A percentile compares a stretch with the other conserved stretches of the same genome.
Conservation (phyloP, 2,113 vertebrate genomes). For the Oenanthe melanoleuca region DNA sequence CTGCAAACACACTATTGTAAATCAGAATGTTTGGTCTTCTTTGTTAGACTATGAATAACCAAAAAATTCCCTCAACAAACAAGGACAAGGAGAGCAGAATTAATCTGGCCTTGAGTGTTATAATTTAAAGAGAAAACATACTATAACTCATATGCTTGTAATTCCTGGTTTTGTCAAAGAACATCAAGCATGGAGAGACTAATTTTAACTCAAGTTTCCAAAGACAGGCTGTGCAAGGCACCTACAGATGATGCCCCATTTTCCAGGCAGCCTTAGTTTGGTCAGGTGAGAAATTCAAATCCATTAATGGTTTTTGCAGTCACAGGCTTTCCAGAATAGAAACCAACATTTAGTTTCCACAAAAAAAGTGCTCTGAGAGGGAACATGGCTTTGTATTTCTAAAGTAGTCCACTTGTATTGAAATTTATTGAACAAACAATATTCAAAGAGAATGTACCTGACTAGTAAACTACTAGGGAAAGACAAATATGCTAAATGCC, state of each 20-base stretch:
- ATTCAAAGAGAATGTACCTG: neutral
- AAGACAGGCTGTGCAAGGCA: neutral
- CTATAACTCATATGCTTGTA: neutral
- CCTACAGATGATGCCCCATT: neutral
- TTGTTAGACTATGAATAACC: neutral
- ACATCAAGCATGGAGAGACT: neutral
- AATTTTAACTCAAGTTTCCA: conserved; percentile 6
- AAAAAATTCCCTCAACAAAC: neutral
- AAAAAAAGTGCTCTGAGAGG: neutral
- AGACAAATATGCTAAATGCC: neutral
- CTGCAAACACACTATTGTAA: neutral
- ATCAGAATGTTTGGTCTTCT: neutral
- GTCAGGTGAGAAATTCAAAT: neutral
- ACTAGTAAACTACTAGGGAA: neutral
- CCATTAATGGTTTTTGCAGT: neutral
- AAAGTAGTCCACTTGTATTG: neutral
- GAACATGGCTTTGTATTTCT: neutral
- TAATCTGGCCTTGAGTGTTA: neutral
- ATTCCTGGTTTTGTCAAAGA: neutral
- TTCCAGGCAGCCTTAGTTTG: neutral
- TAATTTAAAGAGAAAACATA: neutral
- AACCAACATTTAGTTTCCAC: neutral
- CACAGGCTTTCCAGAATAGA: neutral
- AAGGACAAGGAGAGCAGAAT: neutral
- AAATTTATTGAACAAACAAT: neutral